Evolutionary conservation across 1,140 invertebrate genomes (phyloP).

Genomic region (Drosophila aff.): DNA sequence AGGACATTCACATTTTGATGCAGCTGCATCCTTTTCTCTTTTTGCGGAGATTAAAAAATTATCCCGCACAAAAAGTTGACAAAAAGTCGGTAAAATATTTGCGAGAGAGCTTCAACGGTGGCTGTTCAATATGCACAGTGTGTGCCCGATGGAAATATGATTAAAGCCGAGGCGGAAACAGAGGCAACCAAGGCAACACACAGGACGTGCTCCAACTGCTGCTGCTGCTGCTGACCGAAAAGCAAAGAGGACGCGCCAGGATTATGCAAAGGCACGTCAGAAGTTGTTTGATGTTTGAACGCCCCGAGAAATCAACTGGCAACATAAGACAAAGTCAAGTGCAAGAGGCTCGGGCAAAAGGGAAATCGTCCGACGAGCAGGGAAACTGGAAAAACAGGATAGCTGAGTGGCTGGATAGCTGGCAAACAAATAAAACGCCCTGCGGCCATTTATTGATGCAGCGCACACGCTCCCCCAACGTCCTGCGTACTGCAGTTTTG

Average conservation of each 20-base stretch:
- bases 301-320: conserved; percentile 65
- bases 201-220: conserved; percentile 59
- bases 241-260: conserved; percentile 28
- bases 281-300: conserved; percentile 75
- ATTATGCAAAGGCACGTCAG: conserved; percentile 80
- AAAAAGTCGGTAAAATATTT: conserved; percentile 37
- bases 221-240: conserved; percentile 39
- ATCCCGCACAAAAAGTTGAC: conserved; percentile 63
- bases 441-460: conserved; percentile 53
- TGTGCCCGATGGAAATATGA: conserved; percentile 78
- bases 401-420: not conserved
- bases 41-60: conserved; percentile 77
- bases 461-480: not conserved
- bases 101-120: conserved; percentile 29
- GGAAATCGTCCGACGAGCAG: not conserved
- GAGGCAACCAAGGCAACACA: conserved; percentile 37
- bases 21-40: conserved; percentile 41
- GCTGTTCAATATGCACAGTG: conserved; percentile 69
- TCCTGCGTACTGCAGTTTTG: conserved; percentile 46
- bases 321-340: conserved; percentile 48
- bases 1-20: conserved; percentile 59
- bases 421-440: conserved; percentile 36
- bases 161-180: conserved; percentile 78
- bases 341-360: not conserved
- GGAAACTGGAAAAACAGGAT: conserved; percentile 4